Percentiles rank a stretch among this genome's conserved stretches.
Conservation (phyloP, 1,140 invertebrate genomes). For the silkworm (Bombyx mori) region DNA sequence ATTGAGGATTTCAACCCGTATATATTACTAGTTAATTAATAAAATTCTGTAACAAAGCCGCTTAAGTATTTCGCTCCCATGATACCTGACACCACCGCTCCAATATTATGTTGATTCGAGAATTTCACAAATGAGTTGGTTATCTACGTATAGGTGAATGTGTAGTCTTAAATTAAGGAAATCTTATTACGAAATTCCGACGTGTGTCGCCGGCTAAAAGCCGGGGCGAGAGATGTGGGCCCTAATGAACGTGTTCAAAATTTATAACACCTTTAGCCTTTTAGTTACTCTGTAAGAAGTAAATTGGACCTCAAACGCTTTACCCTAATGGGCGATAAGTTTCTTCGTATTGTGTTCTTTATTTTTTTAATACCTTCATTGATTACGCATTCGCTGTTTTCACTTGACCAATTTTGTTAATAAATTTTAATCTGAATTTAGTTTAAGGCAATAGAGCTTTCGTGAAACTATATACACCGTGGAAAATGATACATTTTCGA, state of each 20-base stretch:
- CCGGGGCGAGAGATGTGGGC: slow-evolving; percentile 35
- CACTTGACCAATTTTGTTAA: too few relatives aligned
- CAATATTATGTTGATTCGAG: slow-evolving; percentile 19
- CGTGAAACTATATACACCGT: too few relatives aligned
- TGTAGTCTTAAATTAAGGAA: slow-evolving; percentile 59
- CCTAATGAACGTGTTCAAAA: slow-evolving; percentile 63
- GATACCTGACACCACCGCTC: slow-evolving; percentile 1
- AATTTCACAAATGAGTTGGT: slow-evolving; percentile 24
- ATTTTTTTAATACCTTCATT: too few relatives aligned
- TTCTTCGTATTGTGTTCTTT: neutral
- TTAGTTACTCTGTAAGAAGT: slow-evolving; percentile 41
- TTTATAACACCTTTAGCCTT: slow-evolving; percentile 60
- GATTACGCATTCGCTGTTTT: too few relatives aligned
- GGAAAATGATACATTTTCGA: too few relatives aligned
- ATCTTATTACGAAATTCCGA: slow-evolving; percentile 66
- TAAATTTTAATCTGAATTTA: too few relatives aligned
- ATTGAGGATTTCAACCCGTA: too few relatives aligned
- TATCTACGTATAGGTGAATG: slow-evolving; percentile 12
- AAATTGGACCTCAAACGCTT: slow-evolving; percentile 44
- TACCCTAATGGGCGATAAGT: slow-evolving; percentile 23
- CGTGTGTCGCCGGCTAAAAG: slow-evolving; percentile 59
- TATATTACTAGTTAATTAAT: too few relatives aligned
- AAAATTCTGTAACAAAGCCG: too few relatives aligned
- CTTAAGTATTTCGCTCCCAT: too few relatives aligned
- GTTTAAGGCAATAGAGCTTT: too few relatives aligned